phyloP scores from a whole-genome alignment of 2,113 vertebrate species.

The Ahaetulla prasina region DNA sequence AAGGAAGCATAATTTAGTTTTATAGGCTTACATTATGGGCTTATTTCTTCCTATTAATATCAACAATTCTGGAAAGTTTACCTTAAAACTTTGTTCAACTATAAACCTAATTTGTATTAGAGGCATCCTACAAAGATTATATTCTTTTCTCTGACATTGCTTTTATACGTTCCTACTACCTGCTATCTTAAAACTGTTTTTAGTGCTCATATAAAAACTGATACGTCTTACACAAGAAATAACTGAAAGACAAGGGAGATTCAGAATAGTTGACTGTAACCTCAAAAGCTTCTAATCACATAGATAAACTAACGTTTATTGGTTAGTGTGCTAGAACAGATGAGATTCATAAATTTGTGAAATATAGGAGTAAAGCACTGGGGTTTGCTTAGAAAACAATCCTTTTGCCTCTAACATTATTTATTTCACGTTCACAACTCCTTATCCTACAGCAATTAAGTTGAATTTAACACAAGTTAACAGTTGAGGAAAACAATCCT shows the following conservation, averaged over 20 bases:
- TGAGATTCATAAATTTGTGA: neutral
- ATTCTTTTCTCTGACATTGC: neutral
- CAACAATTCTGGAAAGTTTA: neutral
- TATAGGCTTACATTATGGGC: neutral
- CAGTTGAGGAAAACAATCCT: neutral
- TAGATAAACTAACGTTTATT: neutral
- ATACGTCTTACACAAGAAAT: neutral
- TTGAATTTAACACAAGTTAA: neutral
- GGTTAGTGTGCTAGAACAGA: neutral
- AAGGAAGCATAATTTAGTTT: constrained; percentile 1
- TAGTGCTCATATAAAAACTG: neutral
- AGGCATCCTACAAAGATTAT: neutral
- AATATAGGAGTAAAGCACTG: neutral
- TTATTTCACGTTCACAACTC: neutral
- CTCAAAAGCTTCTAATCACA: neutral
- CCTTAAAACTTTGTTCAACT: neutral
- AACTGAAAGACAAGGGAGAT: neutral
- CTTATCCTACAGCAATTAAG: neutral
- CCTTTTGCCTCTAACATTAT: neutral
- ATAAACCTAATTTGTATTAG: neutral
- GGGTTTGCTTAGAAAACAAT: neutral
- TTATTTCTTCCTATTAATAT: neutral
- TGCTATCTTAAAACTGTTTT: neutral
- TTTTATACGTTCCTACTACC: neutral
- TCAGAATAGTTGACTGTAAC: neutral